Evolutionary conservation across 2,888 invertebrate genomes (phyloP), one percentile per base, ranked within the genome.

Genomic region (Sympetrum striolatum): DNA sequence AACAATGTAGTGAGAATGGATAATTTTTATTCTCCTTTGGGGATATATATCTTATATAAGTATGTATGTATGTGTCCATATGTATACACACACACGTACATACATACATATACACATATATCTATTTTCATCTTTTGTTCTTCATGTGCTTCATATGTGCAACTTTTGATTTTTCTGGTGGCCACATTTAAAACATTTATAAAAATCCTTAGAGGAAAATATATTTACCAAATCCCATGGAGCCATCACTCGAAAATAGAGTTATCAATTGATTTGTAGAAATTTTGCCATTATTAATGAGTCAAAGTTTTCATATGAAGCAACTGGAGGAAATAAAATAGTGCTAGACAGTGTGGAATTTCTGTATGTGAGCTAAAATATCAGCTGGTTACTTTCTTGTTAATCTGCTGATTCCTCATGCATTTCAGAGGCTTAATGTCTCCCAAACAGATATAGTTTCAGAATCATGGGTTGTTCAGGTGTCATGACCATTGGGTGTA

Each of bases 171-270:
- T 86, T 82, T 86, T 64, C 58, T 86, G 86, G 86, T 86, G 86
- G 86, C 64, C 86, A 86, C 86, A 86, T 86, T 86, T 86, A 86
- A 86, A 86, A 86, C 86, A 86, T 86, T 86, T 86, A 86, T 86
- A 86, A 86, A 86, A 86, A 86, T 86, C 86, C 86, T 60, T 86
- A 60, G 86, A 86, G 86, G 86, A 86, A 86, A 86, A 86, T 86
- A 86, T 86, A 86, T 86, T 86, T 86, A 86, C 86, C 86, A 86
- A 86, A 86, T 86, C 86, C 86, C 86, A 60, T 86, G 86, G 86
- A 86, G 86, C 86, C 58, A 86, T 86, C 86, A 60, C 86, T 86
- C 86, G 60, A 86, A 86, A 86, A 86, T 86, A 86, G 86, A 86
- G 60, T 86, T 86, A 86, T 86, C 58, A 60, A 86, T 86, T 86